Conservation (phyloP, 1,140 invertebrate genomes). For the Nasonia vitripennis region DNA sequence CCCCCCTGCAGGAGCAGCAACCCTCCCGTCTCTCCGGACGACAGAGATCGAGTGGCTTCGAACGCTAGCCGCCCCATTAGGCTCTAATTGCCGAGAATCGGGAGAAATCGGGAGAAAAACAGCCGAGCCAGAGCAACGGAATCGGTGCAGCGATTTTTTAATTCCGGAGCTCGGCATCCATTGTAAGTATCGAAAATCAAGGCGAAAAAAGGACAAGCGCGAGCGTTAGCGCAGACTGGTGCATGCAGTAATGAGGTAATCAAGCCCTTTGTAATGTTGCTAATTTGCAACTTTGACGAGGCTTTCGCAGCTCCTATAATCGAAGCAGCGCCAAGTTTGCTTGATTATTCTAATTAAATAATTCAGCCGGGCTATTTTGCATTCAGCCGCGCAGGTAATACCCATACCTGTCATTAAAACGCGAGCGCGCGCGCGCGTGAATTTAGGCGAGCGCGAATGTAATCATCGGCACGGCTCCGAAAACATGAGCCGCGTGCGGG, state of each 20-base stretch:
- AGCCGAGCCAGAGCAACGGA: background rate
- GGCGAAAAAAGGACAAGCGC: no score
- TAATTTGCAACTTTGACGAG: no score
- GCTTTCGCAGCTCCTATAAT: no score
- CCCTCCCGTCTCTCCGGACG: background rate
- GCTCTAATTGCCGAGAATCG: background rate
- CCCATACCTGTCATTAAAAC: no score
- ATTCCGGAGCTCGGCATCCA: background rate
- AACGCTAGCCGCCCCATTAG: conserved; percentile 10
- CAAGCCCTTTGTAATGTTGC: no score
- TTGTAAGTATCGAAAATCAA: no score
- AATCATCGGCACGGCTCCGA: background rate
- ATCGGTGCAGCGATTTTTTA: background rate
- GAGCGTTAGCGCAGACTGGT: no score
- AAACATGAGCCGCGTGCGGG: background rate
- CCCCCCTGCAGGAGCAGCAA: background rate
- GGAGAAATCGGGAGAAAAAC: background rate
- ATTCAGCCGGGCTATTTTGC: no score
- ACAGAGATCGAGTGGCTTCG: conserved; percentile 26
- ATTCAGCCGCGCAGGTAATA: no score
- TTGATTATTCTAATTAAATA: no score
- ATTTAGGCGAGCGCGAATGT: background rate
- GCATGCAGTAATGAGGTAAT: no score
- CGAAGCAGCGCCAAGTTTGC: no score
- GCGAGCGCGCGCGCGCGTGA: background rate